Percentiles rank a stretch among this genome's conserved stretches.
phyloP scores from a whole-genome alignment of 2,797 vertebrate species.

The Peromyscus eremicus region DNA sequence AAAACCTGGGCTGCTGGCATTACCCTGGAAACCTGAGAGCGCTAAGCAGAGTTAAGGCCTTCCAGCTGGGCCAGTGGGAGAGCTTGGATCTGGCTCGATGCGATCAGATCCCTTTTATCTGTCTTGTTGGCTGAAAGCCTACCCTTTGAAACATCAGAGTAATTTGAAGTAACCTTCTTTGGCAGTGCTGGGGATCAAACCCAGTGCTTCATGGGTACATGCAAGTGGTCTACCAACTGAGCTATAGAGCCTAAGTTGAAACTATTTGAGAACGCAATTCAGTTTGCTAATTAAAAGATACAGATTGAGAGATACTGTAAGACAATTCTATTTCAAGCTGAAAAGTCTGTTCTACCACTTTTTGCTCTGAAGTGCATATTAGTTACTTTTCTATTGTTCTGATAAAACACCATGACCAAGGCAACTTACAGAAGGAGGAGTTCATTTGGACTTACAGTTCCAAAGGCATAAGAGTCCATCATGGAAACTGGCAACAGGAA shows the following conservation, averaged over 20 bases:
- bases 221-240: neutral
- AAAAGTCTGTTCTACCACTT: neutral
- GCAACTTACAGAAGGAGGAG: neutral
- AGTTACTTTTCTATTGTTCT: neutral
- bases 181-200: neutral
- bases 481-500: too few species aligned
- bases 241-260: neutral
- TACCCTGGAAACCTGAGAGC: neutral
- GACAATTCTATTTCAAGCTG: neutral
- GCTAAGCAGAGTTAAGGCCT: neutral
- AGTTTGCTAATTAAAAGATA: conserved; percentile 3
- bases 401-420: neutral
- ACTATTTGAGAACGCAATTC: neutral
- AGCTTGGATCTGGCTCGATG: neutral
- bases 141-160: neutral
- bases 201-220: neutral
- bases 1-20: neutral
- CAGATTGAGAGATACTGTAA: neutral
- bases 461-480: neutral
- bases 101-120: neutral
- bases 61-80: neutral
- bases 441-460: neutral
- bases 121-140: neutral
- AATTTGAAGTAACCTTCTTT: neutral
- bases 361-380: neutral